Evolutionary conservation across 1,140 invertebrate species (phyloP), one percentile per base, ranked within the genome.

Genomic region (Neotoxoptera formosana): DNA sequence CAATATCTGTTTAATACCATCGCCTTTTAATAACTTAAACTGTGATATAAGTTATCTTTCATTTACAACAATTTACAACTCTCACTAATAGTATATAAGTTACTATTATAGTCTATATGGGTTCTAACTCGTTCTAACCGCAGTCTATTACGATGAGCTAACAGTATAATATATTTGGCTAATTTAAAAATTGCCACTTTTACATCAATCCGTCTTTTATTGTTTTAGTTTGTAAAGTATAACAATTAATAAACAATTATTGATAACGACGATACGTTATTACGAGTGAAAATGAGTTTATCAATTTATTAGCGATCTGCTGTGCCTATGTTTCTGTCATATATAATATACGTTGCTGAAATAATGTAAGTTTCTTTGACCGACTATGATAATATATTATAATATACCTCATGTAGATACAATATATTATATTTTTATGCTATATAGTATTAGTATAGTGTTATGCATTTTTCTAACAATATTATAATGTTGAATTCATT

Each of bases 341-440:
- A 67, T 41, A 41, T 41, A 41, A 41, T 41, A 67, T 67, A 67
- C 60, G 25, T 30, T 14, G 60, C 11, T 67, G 4, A 67, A 67
- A n/a, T 30, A 67, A 11, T 67, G 30, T 67, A 60, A 30, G 25
- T 60, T 60, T 30, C 9, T 60, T 30, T 67, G 30, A n/a, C 2
- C 3, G 60, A 67, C 11, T 67, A 67, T 67, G 60, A 67, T 3
- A 67, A 67, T 67, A 67, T 67, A 30, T 67, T 7, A 56, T 56
- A 56, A 56, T 56, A 67, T 67, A 67, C 4, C 60, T 17, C 60
- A n/a, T n/a, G n/a, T 7, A 76, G 30, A 76, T n/a, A 76, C 60
- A 67, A 56, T 56, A n/a, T 67, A 67, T n/a, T 51, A 67, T 76
- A 76, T n/a, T 76, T 76, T 76, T 76, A 76, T 76, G 60, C 30